Base-by-base conservation (phyloP, 1,140 invertebrate genomes). In the Holcopasites calliopsidis region DNA sequence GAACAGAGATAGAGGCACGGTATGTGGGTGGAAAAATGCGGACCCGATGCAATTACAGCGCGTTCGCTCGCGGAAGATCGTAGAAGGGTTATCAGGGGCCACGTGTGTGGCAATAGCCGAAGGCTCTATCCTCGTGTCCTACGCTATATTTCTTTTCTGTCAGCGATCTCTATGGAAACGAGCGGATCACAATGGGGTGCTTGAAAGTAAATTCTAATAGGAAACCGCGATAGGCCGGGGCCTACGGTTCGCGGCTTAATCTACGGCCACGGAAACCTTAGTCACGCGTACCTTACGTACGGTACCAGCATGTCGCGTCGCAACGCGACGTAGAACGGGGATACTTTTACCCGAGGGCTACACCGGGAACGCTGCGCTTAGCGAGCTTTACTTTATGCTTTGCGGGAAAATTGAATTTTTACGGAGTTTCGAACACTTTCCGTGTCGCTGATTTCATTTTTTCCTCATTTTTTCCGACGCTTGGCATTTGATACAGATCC, bases 11-110 rank as follows among this genome's bases (percentile, higher is more conserved):
- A 72, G 40, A 23, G 18, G 11, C n/a, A 5, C 23, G 11, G 2
- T 77, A 57, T 55, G 40, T 49, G 74, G 74, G 79, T 77, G 70
- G 64, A 85, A 85, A 84, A 82, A 85, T 82, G 44, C 52, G 55
- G 62, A 76, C 35, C 57, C 55, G 61, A 18, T 68, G 78, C 73
- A 83, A 80, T 83, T 83, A 80, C 76, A 57, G 74, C 79, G 79
- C 76, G 82, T 85, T 77, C 52, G 76, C 73, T 47, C 61, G 54
- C 38, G 70, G 65, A 76, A 71, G 80, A 84, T 84, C 77, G 80
- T 57, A 49, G 38, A n/a, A n/a, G 49, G 50, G 72, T 52, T 70
- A 84, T 84, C 82, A 69, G n/a, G n/a, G n/a, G 60, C 64, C 76
- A 76, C 72, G 80, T 82, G 79, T 76, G 77, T 76, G 79, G 70